These are phyloP conservation scores for Gambusia affinis DNA, from an alignment of 2,113 vertebrate genomes.

Conservation along the genomic window DNA sequence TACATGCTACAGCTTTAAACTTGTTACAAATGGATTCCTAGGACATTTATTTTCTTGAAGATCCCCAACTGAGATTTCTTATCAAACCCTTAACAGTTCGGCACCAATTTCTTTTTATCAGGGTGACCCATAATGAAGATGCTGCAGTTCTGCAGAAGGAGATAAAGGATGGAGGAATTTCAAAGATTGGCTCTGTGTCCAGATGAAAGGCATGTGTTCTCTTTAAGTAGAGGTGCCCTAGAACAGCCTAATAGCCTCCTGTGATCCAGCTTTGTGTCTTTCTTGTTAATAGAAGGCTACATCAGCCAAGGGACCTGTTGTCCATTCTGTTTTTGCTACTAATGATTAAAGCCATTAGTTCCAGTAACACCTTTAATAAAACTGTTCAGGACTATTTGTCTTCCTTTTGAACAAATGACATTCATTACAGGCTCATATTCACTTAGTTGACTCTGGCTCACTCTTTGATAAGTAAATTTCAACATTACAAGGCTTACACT, in stretches of 20 bases:
- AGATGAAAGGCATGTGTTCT: slow-evolving; percentile 43
- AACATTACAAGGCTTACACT: background rate
- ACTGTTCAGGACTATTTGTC: no score
- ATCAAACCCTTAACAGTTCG: slow-evolving; percentile 29
- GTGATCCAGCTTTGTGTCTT: slow-evolving; percentile 14
- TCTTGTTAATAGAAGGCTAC: slow-evolving; percentile 22
- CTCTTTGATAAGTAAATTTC: slow-evolving; percentile 25
- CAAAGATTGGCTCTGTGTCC: slow-evolving; percentile 52
- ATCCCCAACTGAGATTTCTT: slow-evolving; percentile 15
- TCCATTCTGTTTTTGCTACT: no score
- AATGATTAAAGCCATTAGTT: no score
- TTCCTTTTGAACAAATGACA: slow-evolving; percentile 3
- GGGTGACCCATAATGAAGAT: slow-evolving; percentile 35
- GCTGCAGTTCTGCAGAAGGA: slow-evolving; percentile 28
- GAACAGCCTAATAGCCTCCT: slow-evolving; percentile 67
- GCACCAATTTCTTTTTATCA: background rate
- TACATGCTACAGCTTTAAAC: background rate
- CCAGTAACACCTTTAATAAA: no score
- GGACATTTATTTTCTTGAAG: background rate
- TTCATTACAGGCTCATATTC: background rate
- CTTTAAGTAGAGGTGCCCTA: slow-evolving; percentile 70
- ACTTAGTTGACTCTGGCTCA: background rate
- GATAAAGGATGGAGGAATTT: slow-evolving; percentile 42
- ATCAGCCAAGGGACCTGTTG: background rate
- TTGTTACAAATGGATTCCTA: background rate